Base-by-base conservation (phyloP, 64 coral and sea anemone species). In the Montipora capricornis region DNA sequence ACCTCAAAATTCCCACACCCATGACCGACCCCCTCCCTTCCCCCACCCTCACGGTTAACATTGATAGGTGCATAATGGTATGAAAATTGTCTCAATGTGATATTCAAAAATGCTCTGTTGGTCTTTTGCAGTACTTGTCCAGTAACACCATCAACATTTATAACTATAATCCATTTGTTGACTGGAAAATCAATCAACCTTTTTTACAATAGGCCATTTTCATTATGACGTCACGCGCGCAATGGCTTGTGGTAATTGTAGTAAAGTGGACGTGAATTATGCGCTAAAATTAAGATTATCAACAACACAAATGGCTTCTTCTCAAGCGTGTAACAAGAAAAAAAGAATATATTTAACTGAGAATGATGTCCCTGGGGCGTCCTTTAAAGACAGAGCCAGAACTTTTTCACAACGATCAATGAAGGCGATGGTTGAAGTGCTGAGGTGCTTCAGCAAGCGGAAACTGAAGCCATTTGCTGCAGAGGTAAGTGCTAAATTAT, bases 181-280 rank as follows among this genome's bases (percentile, higher is more conserved):
- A 29, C 1, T 29, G 29, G 29, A 29, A 29, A 29, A 29, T 29
- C 1, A 29, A 29, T 29, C 1, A 29, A 29, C 29, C 29, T 29
- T 29, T 29, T 29, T 29, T 29, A 29, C 29, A 29, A 86, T 86
- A 86, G 82, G 58, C 26, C 52, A 86, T 86, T 66, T 60, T n/a
- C 82, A 86, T 86, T 86, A 70, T 24, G 58, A 86, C 6, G 82
- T 64, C 82, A 67, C 64, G 55, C 14, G 11, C 58, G 29, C 82
- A 67, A 86, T 9, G 82, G 17, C 57, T 86, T 62, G 37, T 86
- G 57, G 82, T 67, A 86, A 6, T 86, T 53, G 82, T 86, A 86
- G 82, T 67, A 86, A 86, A 86, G 59, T 53, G 75, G 20, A 20
- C 46, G 2, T 4, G 15, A 81, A 81, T 13, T 48, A 47, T 0